These are phyloP conservation scores for Damaliscus lunatus DNA, from an alignment of 2,113 vertebrate genomes.

Conservation along the genomic window DNA sequence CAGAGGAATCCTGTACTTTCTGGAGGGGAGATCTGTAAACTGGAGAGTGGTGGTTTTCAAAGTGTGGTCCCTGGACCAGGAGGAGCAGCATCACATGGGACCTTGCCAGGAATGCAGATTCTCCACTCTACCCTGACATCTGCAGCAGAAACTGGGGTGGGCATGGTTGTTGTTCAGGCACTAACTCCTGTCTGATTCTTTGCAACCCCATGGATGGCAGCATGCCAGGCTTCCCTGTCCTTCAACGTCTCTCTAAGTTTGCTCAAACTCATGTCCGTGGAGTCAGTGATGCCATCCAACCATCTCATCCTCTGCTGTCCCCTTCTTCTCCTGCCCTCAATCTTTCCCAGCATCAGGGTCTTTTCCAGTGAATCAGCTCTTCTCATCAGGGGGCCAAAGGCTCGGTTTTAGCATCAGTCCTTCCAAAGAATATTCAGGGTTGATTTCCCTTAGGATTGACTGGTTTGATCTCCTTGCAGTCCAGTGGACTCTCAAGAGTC, in stretches of 20 bases:
- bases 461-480: background rate
- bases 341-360: background rate
- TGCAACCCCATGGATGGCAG: background rate
- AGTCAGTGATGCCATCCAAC: background rate
- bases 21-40: background rate
- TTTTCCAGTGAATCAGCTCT: background rate
- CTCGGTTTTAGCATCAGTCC: background rate
- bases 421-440: background rate
- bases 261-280: background rate
- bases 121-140: background rate
- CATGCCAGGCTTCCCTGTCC: background rate
- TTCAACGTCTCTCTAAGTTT: background rate
- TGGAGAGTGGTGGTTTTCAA: background rate
- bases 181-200: background rate
- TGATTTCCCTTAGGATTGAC: background rate
- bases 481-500: background rate
- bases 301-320: background rate
- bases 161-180: background rate
- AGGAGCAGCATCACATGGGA: rapidly evolving
- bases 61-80: background rate
- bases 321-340: background rate
- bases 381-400: background rate
- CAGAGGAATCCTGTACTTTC: background rate
- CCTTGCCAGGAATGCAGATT: background rate
- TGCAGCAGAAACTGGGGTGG: background rate